Evolutionary conservation across 2,113 vertebrate genomes (phyloP).

Genomic region (Tetraodon nigroviridis): DNA sequence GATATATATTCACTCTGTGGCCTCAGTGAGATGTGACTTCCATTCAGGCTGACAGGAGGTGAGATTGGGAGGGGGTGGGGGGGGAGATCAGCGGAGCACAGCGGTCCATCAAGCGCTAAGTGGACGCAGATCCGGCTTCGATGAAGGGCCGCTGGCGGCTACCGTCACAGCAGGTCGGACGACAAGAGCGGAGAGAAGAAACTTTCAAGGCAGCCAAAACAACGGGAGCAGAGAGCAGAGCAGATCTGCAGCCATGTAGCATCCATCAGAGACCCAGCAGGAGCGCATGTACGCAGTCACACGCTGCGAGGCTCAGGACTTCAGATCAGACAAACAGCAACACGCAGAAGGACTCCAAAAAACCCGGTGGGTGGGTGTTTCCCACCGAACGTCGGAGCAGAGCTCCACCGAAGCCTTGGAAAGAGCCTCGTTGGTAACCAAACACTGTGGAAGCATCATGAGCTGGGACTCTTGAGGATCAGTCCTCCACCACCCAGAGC

Average conservation of each 20-base stretch:
- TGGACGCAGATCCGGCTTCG: slow-evolving; percentile 47
- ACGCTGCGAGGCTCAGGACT: too few relatives aligned
- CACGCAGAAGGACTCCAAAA: too few relatives aligned
- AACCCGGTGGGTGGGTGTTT: too few relatives aligned
- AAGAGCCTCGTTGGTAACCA: too few relatives aligned
- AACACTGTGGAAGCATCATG: too few relatives aligned
- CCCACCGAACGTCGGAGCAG: too few relatives aligned
- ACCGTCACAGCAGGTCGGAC: slow-evolving; percentile 8
- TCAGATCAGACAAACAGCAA: too few relatives aligned
- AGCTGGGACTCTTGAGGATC: too few relatives aligned
- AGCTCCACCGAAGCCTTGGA: too few relatives aligned
- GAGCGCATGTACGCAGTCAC: not conserved
- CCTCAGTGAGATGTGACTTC: slow-evolving; percentile 51
- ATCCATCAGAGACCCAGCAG: slow-evolving; percentile 24
- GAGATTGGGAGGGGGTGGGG: slow-evolving; percentile 23
- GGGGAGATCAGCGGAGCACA: slow-evolving; percentile 29
- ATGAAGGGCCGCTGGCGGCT: slow-evolving; percentile 39
- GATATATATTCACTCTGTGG: slow-evolving; percentile 57
- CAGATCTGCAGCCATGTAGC: not conserved
- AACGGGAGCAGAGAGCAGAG: slow-evolving; percentile 11
- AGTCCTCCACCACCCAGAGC: too few relatives aligned
- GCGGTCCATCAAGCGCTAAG: slow-evolving; percentile 48
- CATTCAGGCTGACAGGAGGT: slow-evolving; percentile 41
- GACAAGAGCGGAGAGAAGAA: slow-evolving; percentile 29
- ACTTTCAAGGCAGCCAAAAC: slow-evolving; percentile 23